Base-by-base conservation (phyloP, 2,113 vertebrate genomes). In the Apistogramma diplotaenia region DNA sequence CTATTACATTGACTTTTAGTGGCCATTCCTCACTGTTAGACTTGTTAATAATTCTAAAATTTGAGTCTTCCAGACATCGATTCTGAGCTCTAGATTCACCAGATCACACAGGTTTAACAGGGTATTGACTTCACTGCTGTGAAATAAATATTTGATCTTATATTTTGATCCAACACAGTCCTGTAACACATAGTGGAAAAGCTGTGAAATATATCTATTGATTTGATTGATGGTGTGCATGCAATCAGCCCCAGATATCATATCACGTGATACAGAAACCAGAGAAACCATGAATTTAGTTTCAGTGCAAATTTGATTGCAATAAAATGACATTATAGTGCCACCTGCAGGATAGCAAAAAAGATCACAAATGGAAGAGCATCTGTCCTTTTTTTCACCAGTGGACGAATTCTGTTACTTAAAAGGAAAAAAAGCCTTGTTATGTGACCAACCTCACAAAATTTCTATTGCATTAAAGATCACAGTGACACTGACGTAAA, bases 121-220 rank as follows among this genome's bases (percentile, higher is more conserved):
- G 37, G 37, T 1, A 67, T 9, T 46, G 61, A 8, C 15, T 46
- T 67, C 37, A 46, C 61, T 67, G 23, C 18, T 11, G 62, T 46
- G 25, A 46, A 67, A 46, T 27, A 4, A 62, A 25, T 25, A 0
- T 25, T 25, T 16, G 0, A 40, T 1, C 31, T 0, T 0, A 4
- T 18, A 33, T 46, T 1, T 46, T 67, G 61, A 67, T 46, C 37
- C 15, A 67, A 67, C 37, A 4, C 23, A 67, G 61, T 67, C 37
- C 23, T 46, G 62, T 27, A 15, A 0, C 37, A 43, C 8, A 46
- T 27, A 7, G 23, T 46, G 10, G 46, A 67, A 67, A 3, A 46
- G 62, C 0, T 46, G 4, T 27, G 61, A 67, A 67, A 67, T 23
- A 0, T 43, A 46, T 65, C 61, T 67, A 19, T 19, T 65, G 35